Conservation (phyloP, 2,113 vertebrate genomes). For the Empidonax alnorum region DNA sequence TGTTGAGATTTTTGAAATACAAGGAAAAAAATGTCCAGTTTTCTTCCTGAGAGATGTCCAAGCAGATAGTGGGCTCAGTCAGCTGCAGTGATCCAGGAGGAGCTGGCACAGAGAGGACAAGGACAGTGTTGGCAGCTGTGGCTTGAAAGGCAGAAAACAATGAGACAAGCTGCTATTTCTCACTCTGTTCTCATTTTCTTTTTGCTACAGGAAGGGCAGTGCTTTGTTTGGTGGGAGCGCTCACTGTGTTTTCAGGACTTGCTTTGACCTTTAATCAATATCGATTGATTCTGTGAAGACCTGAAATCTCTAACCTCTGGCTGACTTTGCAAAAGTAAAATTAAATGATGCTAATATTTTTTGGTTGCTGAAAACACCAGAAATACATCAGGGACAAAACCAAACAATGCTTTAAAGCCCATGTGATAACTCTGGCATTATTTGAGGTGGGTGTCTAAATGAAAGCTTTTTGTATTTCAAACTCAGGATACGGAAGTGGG, state of each 20-base stretch:
- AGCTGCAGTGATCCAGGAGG: not conserved
- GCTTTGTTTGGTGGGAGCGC: not conserved
- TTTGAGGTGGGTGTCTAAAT: not conserved
- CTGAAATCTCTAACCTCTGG: not conserved
- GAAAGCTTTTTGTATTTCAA: not conserved
- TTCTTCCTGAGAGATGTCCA: not conserved
- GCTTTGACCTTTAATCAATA: conserved; percentile 40
- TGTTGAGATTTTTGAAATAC: not conserved
- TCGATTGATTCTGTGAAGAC: not conserved
- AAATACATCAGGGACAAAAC: not conserved
- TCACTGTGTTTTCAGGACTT: not conserved
- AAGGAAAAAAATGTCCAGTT: not conserved
- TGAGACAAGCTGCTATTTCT: not conserved
- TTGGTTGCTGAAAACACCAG: not conserved
- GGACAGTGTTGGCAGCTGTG: not conserved
- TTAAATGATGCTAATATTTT: not conserved
- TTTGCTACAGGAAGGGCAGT: not conserved
- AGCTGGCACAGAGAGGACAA: not conserved
- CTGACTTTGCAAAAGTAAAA: not conserved
- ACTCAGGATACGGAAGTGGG: not conserved
- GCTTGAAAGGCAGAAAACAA: not conserved
- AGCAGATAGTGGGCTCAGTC: not conserved
- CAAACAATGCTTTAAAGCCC: not conserved
- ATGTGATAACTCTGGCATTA: not conserved
- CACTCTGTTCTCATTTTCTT: not conserved